Conservation (phyloP, 2,888 invertebrate species). For the Teleogryllus oceanicus region DNA sequence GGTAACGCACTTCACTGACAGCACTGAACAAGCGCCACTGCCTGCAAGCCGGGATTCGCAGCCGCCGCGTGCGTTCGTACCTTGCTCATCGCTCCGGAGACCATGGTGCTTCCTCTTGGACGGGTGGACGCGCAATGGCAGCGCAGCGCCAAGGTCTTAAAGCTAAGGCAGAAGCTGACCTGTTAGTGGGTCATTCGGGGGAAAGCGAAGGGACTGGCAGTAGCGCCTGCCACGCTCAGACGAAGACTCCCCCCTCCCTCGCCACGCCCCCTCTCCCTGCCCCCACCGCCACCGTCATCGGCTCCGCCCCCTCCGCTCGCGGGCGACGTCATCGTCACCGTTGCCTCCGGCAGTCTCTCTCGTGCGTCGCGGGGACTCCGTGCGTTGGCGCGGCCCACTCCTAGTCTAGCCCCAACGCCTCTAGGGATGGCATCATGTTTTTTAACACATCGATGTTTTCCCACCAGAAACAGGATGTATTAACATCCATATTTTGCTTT, state of each 20-base stretch:
- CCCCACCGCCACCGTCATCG: not conserved
- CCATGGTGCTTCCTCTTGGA: not conserved
- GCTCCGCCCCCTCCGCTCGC: not conserved
- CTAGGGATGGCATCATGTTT: too few species aligned
- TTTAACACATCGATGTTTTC: too few species aligned
- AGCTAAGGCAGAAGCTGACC: not conserved
- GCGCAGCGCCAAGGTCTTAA: not conserved
- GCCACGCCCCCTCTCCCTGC: not conserved
- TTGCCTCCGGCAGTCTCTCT: not conserved
- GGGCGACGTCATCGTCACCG: not conserved
- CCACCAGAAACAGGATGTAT: too few species aligned
- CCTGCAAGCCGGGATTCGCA: not conserved
- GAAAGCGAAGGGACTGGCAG: not conserved
- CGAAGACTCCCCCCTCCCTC: not conserved
- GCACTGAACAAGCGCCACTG: too few species aligned
- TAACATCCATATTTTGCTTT: too few species aligned
- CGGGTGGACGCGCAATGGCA: not conserved
- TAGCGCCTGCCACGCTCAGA: too few species aligned
- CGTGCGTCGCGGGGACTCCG: not conserved
- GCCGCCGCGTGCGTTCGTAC: not conserved
- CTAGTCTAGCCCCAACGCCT: too few species aligned
- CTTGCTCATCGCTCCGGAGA: not conserved
- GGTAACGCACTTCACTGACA: too few species aligned
- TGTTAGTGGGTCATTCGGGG: constrained; percentile 18
- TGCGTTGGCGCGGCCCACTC: not conserved